Base-by-base conservation (phyloP, 2,113 vertebrate genomes). In the Ageneiosus marmoratus region DNA sequence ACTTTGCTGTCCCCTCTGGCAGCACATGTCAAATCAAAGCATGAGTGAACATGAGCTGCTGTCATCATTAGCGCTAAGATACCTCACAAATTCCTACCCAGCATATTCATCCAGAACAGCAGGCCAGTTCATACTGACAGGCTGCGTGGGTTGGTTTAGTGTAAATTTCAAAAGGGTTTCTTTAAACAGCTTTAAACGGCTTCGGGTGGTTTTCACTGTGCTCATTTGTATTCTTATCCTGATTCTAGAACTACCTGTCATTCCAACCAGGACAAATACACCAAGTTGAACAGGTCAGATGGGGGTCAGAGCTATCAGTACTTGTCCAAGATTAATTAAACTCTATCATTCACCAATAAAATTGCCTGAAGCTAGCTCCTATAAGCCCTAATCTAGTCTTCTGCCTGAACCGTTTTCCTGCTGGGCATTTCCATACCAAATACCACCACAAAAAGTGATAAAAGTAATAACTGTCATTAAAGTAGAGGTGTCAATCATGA, bases 1-100 rank as follows among this genome's bases (percentile, higher is more conserved):
- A 67, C 58, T 55, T 32, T 77, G 63, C 69, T 78, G 80, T 88
- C 81, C 83, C 83, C 56, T 62, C n/a, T 51, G 77, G 85, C 75
- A 69, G 51, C 56, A 29, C 46, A 70, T 18, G 41, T 79, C 56
- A 65, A 80, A 24, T 60, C 60, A 46, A 16, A 79, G 85, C 72
- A 55, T n/a, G 74, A 83, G 41, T 27, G 4, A 81, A 86, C 79
- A 79, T 56, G 74, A 88, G 76, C 16, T 50, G 74, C 80, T 41
- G 44, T 78, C 20, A 27, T 81, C 77, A 72, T 69, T 55, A 87
- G 20, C 18, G 13, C 55, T 48, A 5, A 65, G 48, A 48, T 55
- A 67, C 84, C 22, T 79, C 67, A 34, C n/a, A 73, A 82, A 74
- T 73, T 67, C 79, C 32, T 78, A 34, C 55, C 34, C 41, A 50